Base-by-base conservation (phyloP, 1,140 invertebrate genomes). In the Bombus vancouverensis region DNA sequence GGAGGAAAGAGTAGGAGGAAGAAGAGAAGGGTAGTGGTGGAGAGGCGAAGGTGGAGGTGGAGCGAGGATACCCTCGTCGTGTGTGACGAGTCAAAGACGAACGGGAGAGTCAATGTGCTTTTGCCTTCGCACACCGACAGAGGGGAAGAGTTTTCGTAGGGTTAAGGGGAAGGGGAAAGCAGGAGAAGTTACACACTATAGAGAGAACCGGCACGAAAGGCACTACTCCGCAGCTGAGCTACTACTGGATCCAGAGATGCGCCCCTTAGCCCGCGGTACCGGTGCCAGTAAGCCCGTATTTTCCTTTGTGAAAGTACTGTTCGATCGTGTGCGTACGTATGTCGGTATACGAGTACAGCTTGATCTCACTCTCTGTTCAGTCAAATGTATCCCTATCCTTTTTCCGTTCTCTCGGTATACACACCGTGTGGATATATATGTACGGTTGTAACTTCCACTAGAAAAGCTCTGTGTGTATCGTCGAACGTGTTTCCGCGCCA, bases 231-330 rank as follows among this genome's bases (percentile, higher is more conserved):
- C 73, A 75, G 87, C 89, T 88, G 89, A 87, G 85, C 57, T 88
- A 89, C 90, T 91, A 93, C 92, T 92, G 89, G 88, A 78, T 78
- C 42, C 91, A 74, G 78, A 81, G 77, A 81, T 70, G 86, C 78
- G 81, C 47, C 73, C 59, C 37, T 47, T 53, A n/a, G 73, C 62
- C 12, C 57, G 68, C 25, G 47, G 81, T 68, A 68, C 78, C 74
- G 72, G 65, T 78, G 66, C 53, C 42, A 34, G 62, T 65, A n/a
- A 71, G 74, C 57, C 65, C 25, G 70, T 86, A 22, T 62, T 77
- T 77, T 77, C 85, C 85, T 86, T 78, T 57, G 78, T 81, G 77
- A 81, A 85, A 81, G 77, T 85, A 71, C 53, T 57, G 6, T 25
- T 57, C 73, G 47, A 15, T 62, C 72, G 80, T 82, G 53, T 83